These are phyloP conservation scores for Acleris cristana DNA, from an alignment of 2,888 invertebrate genomes.

Conservation along the genomic window DNA sequence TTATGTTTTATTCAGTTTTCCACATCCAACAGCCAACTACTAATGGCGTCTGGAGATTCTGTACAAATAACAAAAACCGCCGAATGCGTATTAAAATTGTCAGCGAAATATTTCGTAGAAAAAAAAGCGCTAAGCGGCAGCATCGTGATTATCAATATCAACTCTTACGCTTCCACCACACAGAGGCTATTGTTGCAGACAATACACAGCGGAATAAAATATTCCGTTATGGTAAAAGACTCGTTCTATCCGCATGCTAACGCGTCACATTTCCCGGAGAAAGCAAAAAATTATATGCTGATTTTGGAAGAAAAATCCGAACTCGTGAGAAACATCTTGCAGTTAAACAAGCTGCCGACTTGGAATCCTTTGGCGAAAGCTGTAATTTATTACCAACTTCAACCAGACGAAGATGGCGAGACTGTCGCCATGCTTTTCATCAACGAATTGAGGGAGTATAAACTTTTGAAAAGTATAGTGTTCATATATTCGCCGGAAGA, in stretches of 20 bases:
- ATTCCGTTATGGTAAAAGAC: constrained; percentile 81
- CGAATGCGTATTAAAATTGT: constrained; percentile 79
- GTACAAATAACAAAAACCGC: constrained; percentile 71
- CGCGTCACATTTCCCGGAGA: constrained; percentile 81
- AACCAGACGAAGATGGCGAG: constrained; percentile 57
- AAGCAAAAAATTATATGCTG: constrained; percentile 82
- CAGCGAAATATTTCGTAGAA: constrained; percentile 80
- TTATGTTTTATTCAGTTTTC: constrained; percentile 52
- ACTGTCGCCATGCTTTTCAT: constrained; percentile 66
- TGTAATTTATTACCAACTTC: constrained; percentile 70
- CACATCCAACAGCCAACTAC: constrained; percentile 59
- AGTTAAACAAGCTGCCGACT: constrained; percentile 75
- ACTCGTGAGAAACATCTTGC: constrained; percentile 72
- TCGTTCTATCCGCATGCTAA: constrained; percentile 76
- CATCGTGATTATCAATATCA: constrained; percentile 78
- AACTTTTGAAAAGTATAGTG: constrained; percentile 71
- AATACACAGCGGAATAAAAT: constrained; percentile 73
- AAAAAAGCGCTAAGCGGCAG: constrained; percentile 79
- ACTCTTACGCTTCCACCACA: constrained; percentile 71
- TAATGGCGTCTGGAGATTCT: constrained; percentile 67
- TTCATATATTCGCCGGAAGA: constrained; percentile 63
- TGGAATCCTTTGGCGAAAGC: constrained; percentile 82
- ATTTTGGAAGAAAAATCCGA: constrained; percentile 78
- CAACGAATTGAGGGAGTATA: constrained; percentile 67
- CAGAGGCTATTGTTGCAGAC: constrained; percentile 71